A percentile compares a stretch with the other conserved stretches of the same genome.
Conservation (phyloP, 2,888 invertebrate genomes). For the Drosophila lacicola region DNA sequence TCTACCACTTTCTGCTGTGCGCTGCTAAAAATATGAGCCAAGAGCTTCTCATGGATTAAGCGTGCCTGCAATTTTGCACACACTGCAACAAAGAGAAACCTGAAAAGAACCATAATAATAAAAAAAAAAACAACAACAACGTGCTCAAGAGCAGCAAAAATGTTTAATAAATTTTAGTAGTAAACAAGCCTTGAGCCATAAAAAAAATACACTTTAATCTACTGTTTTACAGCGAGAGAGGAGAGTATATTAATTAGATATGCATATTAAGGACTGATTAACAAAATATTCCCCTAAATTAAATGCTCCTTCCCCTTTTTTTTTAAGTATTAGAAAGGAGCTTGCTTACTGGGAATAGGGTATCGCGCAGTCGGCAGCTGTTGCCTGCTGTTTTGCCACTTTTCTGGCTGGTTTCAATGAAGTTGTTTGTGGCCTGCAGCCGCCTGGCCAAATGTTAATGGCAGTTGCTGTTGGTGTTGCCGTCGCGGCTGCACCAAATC, state of each 20-base stretch:
- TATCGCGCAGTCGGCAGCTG: not conserved
- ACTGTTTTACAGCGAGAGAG: not conserved
- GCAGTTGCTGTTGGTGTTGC: constrained; percentile 53
- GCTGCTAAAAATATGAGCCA: constrained; percentile 75
- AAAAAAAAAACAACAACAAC: constrained; percentile 25
- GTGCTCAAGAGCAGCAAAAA: constrained; percentile 58
- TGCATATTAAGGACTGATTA: too few species aligned
- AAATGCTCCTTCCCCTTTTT: too few species aligned
- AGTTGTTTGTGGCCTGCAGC: constrained; percentile 18
- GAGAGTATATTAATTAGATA: not conserved
- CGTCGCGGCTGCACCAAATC: constrained; percentile 73
- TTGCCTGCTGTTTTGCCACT: not conserved
- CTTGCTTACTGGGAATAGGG: not conserved
- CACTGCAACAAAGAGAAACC: constrained; percentile 43
- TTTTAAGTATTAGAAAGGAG: too few species aligned
- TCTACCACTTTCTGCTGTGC: constrained; percentile 16
- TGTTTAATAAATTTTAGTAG: constrained; percentile 78
- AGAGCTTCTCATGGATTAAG: constrained; percentile 80
- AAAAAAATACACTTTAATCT: constrained; percentile 45
- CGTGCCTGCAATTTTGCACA: constrained; percentile 74
- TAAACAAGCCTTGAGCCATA: constrained; percentile 61
- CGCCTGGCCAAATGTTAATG: constrained; percentile 62
- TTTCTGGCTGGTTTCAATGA: constrained; percentile 6
- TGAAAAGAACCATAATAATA: constrained; percentile 14
- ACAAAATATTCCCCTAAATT: too few species aligned